phyloP scores from a whole-genome alignment of 2,797 vertebrate genomes.

The Kryptolebias ocellatus region DNA sequence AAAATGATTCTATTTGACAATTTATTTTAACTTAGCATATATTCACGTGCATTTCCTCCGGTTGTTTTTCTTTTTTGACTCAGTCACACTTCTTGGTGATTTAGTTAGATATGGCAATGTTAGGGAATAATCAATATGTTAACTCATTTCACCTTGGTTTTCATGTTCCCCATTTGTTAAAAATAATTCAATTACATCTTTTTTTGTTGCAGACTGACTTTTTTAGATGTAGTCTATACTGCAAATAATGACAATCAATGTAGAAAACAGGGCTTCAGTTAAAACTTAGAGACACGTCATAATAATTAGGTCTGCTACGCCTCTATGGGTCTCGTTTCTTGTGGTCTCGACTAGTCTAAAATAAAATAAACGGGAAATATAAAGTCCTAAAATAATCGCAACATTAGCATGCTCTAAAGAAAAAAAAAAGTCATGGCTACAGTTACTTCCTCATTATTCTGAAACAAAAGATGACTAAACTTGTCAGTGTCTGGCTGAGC shows the following conservation, averaged over 20 bases:
- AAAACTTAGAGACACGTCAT: conserved; percentile 3
- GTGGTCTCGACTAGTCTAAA: background rate
- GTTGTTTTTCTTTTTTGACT: background rate
- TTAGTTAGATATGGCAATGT: too few relatives aligned
- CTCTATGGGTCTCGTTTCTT: background rate
- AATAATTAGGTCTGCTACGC: conserved; percentile 3
- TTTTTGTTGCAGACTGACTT: too few relatives aligned
- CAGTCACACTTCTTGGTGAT: background rate
- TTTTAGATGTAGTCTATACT: background rate
- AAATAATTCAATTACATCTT: too few relatives aligned
- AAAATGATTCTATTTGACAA: background rate
- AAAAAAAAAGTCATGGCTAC: conserved; percentile 44
- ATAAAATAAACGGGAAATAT: conserved; percentile 1
- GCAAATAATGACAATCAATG: background rate
- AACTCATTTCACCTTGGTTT: too few relatives aligned
- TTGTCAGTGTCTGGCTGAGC: conserved; percentile 28
- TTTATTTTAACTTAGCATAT: background rate
- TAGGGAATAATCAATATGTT: too few relatives aligned
- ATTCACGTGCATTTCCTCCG: too few relatives aligned
- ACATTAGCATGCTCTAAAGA: conserved; percentile 28
- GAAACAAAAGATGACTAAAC: conserved; percentile 32
- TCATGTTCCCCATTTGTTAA: too few relatives aligned
- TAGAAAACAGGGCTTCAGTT: background rate
- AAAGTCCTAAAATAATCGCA: conserved; percentile 35
- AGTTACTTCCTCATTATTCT: conserved; percentile 59